Evolutionary conservation across 1,140 invertebrate species (phyloP).

Genomic region (Phortica variegata): DNA sequence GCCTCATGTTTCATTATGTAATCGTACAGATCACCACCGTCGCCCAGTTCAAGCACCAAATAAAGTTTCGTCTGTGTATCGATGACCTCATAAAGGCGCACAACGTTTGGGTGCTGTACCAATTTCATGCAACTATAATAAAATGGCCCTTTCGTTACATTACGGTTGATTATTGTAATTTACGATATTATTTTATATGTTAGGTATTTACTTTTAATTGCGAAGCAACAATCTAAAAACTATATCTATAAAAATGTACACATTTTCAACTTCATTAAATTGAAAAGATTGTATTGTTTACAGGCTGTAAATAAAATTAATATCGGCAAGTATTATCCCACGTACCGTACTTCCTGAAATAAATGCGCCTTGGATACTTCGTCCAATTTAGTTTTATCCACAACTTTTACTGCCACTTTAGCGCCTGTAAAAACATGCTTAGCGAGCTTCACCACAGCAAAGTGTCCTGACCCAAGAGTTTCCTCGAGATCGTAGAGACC

Average conservation of each 20-base stretch:
- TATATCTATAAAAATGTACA: neutral
- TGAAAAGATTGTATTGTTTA: neutral
- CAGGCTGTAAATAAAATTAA: neutral
- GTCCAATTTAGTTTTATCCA: constrained; percentile 98
- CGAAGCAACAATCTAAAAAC: too few species aligned
- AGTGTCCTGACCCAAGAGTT: constrained; percentile 92
- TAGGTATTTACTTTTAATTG: neutral
- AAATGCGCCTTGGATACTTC: constrained; percentile 94
- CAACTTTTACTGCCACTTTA: constrained; percentile 94
- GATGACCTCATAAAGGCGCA: constrained; percentile 97
- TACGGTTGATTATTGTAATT: too few species aligned
- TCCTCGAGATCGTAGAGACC: constrained; percentile 95
- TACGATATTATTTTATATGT: too few species aligned
- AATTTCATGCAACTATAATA: constrained; percentile 89
- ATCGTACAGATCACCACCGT: constrained; percentile 98
- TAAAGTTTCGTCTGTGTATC: constrained; percentile 96
- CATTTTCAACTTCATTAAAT: neutral
- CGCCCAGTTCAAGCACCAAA: constrained; percentile 95
- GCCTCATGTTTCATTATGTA: constrained; percentile 97
- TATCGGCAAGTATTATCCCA: too few species aligned
- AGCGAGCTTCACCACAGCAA: constrained; percentile 98
- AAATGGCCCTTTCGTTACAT: too few species aligned
- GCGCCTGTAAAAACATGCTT: constrained; percentile 99
- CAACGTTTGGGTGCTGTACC: constrained; percentile 98
- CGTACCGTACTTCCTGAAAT: constrained; percentile 82